Base-by-base conservation (phyloP, 2,797 vertebrate genomes). In the Furcifer pardalis region DNA sequence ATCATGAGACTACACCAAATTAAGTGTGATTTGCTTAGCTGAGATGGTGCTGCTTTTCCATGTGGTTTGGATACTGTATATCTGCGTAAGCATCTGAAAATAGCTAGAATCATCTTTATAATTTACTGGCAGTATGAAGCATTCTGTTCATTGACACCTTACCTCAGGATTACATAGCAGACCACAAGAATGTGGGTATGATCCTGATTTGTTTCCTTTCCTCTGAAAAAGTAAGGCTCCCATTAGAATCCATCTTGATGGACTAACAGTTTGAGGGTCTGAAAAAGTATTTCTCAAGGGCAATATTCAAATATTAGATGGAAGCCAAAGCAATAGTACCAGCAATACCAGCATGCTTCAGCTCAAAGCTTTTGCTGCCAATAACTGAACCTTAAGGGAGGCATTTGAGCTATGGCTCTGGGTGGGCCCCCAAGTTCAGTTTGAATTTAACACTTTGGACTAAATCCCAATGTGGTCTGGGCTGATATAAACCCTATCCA, bases 11-110 rank as follows among this genome's bases (percentile, higher is more conserved):
- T 49, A n/a, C 44, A 49, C 35, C 52, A 65, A 83, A 75, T 49
- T 83, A 63, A 44, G 81, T 83, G 60, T 75, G 69, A 75, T 83
- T 74, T 75, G 59, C 44, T 65, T 35, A 75, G n/a, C 25, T 65
- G 60, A 17, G 23, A 74, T 32, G 8, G 42, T 73, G 56, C 40
- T 35, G 19, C n/a, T 60, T 72, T n/a, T 27, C 60, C 71, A 32
- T 65, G 81, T 63, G 71, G 42, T 42, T 74, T 62, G 42, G 71
- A 37, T 46, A 69, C 66, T 59, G 25, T 52, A 37, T 52, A 72
- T 60, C 79, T 71, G 35, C 52, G 52, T n/a, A 30, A 35, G 63
- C n/a, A 23, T 46, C 60, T 32, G 30, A 37, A 49, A 75, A 66
- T n/a, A 82, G 7, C 15, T 17, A 35, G n/a, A 27, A 17, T 7